phyloP scores from a whole-genome alignment of 2,113 vertebrate species.

The Phalacrocorax brasilianus region DNA sequence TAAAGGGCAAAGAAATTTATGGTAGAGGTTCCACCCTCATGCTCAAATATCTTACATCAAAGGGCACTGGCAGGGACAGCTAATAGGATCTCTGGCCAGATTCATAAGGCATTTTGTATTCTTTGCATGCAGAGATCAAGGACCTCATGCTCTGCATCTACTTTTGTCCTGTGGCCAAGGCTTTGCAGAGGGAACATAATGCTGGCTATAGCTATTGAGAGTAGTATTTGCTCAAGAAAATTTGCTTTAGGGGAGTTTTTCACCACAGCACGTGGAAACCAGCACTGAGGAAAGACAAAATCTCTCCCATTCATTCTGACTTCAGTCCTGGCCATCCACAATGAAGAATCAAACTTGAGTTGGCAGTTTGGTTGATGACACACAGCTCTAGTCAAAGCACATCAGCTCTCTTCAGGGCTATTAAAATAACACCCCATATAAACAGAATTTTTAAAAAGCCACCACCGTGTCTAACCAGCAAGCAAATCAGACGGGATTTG shows the following conservation, averaged over 20 bases:
- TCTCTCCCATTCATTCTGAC: not conserved
- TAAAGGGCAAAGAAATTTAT: not conserved
- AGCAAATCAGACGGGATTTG: not conserved
- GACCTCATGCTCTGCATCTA: not conserved
- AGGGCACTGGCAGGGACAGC: not conserved
- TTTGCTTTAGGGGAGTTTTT: not conserved
- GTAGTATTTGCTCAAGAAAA: not conserved
- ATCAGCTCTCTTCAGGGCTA: not conserved
- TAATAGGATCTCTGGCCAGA: not conserved
- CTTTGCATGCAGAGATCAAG: not conserved
- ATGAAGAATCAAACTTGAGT: not conserved
- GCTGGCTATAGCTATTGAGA: not conserved
- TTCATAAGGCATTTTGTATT: not conserved
- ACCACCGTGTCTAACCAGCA: not conserved
- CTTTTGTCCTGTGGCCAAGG: not conserved
- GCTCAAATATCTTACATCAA: not conserved
- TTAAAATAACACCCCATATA: not conserved
- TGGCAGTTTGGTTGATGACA: not conserved
- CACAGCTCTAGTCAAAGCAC: not conserved
- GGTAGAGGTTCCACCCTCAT: not conserved
- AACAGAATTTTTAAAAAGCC: not conserved
- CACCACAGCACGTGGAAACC: not conserved
- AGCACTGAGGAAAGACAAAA: not conserved
- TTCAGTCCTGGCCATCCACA: not conserved
- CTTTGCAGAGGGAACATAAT: not conserved